Evolutionary conservation across 2,888 invertebrate genomes (phyloP), one percentile per base, ranked within the genome.

Genomic region (Empis stercorea): DNA sequence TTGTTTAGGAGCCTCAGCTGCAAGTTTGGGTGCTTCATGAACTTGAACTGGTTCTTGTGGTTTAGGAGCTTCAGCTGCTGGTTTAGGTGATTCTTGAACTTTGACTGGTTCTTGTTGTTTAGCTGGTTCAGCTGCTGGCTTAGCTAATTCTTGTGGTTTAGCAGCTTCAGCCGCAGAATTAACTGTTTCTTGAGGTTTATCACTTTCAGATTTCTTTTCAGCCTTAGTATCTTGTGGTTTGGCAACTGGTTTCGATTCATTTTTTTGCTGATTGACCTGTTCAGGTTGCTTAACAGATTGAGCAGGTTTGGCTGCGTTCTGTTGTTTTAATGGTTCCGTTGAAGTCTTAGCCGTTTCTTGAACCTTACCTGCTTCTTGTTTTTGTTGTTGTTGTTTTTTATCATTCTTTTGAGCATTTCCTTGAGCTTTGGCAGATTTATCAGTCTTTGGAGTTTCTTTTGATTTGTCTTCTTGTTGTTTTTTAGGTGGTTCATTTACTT

Each of bases 21-120:
- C 76, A 45, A 80, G 78, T 44, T 80, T 84, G 13, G 84, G 84
- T 15, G 44, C 10, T 15, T 51, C 52, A 1, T 16, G 10, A 45
- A 73, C 65, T 41, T 44, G 2, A 6, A 86, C 16, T 94, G 27
- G 9, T 37, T 51, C 48, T 16, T 20, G 34, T 1, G 10, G 72
- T 71, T 92, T 92, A 62, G 89, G 89, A 54, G 91, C 87, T 67
- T 89, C 91, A 58, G 89, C 89, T 58, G 88, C 88, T 58, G 82
- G 83, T 43, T 49, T 51, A 1, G 47, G 38, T 52, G 71, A 70
- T 39, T 69, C 76, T 62, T 38, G 13, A 23, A 14, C 10, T n/a
- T 46, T 45, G n/a, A 15, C 11, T 3, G 17, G 5, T 15, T 49
- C 46, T 15, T 38, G 39, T 2, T 14, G 23, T 30, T 45, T 38